A percentile compares a stretch with the other conserved stretches of the same genome.
Conservation (phyloP, 2,888 invertebrate species). For the Metopia argyrocephala region DNA sequence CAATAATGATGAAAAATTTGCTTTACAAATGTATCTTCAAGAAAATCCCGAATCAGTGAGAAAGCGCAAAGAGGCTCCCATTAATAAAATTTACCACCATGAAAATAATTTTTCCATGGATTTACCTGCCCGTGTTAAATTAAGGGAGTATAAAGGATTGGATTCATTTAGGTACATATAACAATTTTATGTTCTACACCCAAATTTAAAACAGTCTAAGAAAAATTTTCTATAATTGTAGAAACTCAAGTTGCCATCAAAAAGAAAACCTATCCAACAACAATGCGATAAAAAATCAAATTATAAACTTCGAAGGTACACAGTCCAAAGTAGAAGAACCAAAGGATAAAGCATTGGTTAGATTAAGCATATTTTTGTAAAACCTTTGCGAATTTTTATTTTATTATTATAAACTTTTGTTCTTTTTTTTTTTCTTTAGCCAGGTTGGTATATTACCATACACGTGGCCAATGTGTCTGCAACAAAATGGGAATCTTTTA, state of each 20-base stretch:
- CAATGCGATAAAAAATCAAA: slow-evolving; percentile 95
- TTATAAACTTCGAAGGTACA: slow-evolving; percentile 93
- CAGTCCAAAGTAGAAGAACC: slow-evolving; percentile 83
- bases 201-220: not conserved
- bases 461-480: slow-evolving; percentile 88
- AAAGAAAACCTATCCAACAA: slow-evolving; percentile 97
- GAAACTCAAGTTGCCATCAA: slow-evolving; percentile 95
- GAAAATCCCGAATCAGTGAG: slow-evolving; percentile 89
- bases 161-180: slow-evolving; percentile 87
- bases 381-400: not conserved
- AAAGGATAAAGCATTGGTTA: slow-evolving; percentile 82
- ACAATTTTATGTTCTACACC: slow-evolving; percentile 35
- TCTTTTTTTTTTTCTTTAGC: slow-evolving; percentile 79
- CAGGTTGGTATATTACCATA: slow-evolving; percentile 91
- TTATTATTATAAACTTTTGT: too few species aligned
- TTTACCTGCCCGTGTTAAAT: slow-evolving; percentile 88
- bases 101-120: slow-evolving; percentile 97
- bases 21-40: slow-evolving; percentile 84
- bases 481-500: slow-evolving; percentile 83
- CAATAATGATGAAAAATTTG: slow-evolving; percentile 85
- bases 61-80: slow-evolving; percentile 85
- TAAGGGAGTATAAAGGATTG: slow-evolving; percentile 95
- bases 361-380: slow-evolving; percentile 75
- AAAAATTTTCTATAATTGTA: slow-evolving; percentile 66
- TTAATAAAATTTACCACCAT: slow-evolving; percentile 95